phyloP scores from a whole-genome alignment of 2,113 vertebrate genomes.

The Leptodactylus fuscus region DNA sequence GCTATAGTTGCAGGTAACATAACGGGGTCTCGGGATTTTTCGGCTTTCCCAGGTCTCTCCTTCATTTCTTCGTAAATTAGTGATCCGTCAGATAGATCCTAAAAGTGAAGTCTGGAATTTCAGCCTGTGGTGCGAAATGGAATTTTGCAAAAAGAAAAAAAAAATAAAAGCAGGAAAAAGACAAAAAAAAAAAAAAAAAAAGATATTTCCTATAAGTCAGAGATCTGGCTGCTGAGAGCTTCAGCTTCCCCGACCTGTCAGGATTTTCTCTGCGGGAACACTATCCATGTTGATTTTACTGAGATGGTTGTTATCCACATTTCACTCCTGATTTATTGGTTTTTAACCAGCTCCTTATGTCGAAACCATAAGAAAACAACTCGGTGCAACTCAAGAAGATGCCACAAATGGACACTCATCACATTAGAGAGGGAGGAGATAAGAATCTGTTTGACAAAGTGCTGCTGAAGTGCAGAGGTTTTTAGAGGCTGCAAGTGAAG shows the following conservation, averaged over 20 bases:
- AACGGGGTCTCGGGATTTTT: no score
- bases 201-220: conserved; percentile 57
- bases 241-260: conserved; percentile 74
- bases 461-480: conserved; percentile 25
- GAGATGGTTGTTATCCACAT: conserved; percentile 84
- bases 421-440: conserved; percentile 13
- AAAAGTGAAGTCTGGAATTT: conserved; percentile 11
- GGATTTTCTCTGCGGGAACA: conserved; percentile 78
- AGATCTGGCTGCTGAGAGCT: conserved; percentile 70
- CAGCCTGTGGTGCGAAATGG: conserved; percentile 34
- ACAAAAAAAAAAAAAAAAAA: no score
- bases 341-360: conserved; percentile 88
- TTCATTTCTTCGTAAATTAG: neutral
- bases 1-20: no score
- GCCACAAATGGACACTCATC: conserved; percentile 62
- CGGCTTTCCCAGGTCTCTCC: neutral
- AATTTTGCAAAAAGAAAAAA: conserved; percentile 56
- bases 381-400: conserved; percentile 68
- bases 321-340: conserved; percentile 87
- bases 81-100: neutral
- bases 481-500: neutral
- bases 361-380: conserved; percentile 59
- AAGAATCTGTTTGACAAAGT: conserved; percentile 35
- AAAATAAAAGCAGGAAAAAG: conserved; percentile 52
- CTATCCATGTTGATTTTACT: conserved; percentile 86